These are phyloP conservation scores for Argyra leucocephala DNA, from an alignment of 2,888 invertebrate species.

Conservation along the genomic window DNA sequence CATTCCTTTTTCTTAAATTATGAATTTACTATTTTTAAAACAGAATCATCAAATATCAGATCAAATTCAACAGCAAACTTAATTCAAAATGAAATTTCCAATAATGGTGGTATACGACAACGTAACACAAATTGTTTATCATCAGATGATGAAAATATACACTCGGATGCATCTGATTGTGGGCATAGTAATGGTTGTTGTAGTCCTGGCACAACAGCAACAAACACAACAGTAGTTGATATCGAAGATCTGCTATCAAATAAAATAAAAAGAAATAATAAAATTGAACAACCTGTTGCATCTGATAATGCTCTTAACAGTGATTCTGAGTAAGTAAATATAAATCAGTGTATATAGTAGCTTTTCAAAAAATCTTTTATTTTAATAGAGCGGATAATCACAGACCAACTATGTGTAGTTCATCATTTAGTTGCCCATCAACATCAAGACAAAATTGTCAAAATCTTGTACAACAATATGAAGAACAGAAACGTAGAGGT, in stretches of 20 bases:
- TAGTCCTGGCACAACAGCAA: conserved; percentile 30
- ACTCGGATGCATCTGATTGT: conserved; percentile 27
- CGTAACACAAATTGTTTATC: conserved; percentile 27
- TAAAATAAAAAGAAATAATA: conserved; percentile 24
- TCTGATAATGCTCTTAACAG: background rate
- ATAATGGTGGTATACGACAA: conserved; percentile 26
- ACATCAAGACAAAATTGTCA: conserved; percentile 46
- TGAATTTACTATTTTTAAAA: background rate
- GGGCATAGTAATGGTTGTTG: conserved; percentile 36
- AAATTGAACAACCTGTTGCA: background rate
- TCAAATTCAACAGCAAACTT: conserved; percentile 40
- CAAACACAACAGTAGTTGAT: conserved; percentile 47
- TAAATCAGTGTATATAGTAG: background rate
- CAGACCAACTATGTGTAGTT: conserved; percentile 41
- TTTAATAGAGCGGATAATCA: background rate
- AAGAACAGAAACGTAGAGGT: conserved; percentile 45
- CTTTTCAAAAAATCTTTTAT: background rate
- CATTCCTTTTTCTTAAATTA: no score
- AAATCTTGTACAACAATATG: conserved; percentile 46
- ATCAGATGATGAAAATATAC: conserved; percentile 37
- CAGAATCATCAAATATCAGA: conserved; percentile 33
- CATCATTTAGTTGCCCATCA: conserved; percentile 47
- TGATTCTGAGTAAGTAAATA: background rate
- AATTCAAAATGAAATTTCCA: conserved; percentile 24
- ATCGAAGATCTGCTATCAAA: conserved; percentile 53